Conservation (phyloP, 2,888 invertebrate genomes). For the Syrista parreyssii region DNA sequence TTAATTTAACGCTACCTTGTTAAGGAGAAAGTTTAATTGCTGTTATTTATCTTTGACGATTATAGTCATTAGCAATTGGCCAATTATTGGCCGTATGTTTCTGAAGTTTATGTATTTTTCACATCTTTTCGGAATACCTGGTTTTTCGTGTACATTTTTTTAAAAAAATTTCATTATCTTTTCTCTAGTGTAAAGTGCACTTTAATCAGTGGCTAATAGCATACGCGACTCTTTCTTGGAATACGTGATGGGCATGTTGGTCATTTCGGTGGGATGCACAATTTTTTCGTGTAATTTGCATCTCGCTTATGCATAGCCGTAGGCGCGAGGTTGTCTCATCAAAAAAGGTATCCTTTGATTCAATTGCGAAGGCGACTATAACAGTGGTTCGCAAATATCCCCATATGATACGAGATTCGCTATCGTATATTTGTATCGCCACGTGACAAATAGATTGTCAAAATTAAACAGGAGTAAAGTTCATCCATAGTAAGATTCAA, state of each 20-base stretch:
- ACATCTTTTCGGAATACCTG: no score
- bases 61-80: background rate
- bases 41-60: no score
- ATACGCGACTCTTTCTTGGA: background rate
- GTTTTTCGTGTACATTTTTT: background rate
- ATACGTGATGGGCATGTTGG: background rate
- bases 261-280: background rate
- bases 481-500: background rate
- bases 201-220: background rate
- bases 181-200: background rate
- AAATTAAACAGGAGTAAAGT: background rate
- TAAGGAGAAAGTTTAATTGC: background rate
- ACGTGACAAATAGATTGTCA: background rate
- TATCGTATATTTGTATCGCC: background rate
- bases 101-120: no score
- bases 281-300: conserved; percentile 18
- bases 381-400: background rate
- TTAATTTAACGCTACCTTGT: background rate
- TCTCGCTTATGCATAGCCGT: background rate
- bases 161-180: background rate
- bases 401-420: background rate
- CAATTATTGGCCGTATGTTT: background rate
- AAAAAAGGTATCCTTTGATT: conserved; percentile 20
- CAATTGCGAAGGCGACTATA: conserved; percentile 18
- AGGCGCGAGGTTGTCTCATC: conserved; percentile 13